Percentiles rank a stretch among this genome's conserved stretches.
phyloP scores from a whole-genome alignment of 2,797 vertebrate species.

The Eulemur rubriventer region DNA sequence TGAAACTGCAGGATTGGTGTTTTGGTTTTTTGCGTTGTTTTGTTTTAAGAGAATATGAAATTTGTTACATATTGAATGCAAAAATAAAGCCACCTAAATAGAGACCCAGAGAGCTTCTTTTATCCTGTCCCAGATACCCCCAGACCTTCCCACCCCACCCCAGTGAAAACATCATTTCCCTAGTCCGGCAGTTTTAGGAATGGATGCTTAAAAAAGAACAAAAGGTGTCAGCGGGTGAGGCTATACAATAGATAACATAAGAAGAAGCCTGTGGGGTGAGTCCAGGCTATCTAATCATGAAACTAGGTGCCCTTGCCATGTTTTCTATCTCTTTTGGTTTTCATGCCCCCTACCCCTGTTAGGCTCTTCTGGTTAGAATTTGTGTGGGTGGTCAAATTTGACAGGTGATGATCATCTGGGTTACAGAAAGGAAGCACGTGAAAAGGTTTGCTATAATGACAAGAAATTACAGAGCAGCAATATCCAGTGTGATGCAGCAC shows the following conservation, averaged over 20 bases:
- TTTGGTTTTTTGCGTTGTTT: background rate
- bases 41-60: background rate
- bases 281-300: background rate
- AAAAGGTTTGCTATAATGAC: conserved; percentile 57
- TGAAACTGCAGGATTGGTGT: background rate
- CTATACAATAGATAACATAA: background rate
- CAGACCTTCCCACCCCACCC: background rate
- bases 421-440: conserved; percentile 19
- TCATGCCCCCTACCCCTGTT: background rate
- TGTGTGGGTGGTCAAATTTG: background rate
- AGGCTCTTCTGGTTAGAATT: background rate
- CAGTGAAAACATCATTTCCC: background rate
- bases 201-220: background rate
- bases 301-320: background rate
- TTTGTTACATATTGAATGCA: background rate
- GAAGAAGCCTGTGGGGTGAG: background rate
- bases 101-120: background rate
- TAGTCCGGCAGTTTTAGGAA: background rate
- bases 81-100: background rate
- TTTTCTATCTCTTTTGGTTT: background rate
- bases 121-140: background rate
- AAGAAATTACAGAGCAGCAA: conserved; percentile 66
- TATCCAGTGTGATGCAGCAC: conserved; percentile 50
- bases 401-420: conserved; percentile 48
- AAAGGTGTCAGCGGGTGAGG: background rate